Evolutionary conservation across 2,888 invertebrate genomes (phyloP).

Genomic region (Cremastinae sp.): DNA sequence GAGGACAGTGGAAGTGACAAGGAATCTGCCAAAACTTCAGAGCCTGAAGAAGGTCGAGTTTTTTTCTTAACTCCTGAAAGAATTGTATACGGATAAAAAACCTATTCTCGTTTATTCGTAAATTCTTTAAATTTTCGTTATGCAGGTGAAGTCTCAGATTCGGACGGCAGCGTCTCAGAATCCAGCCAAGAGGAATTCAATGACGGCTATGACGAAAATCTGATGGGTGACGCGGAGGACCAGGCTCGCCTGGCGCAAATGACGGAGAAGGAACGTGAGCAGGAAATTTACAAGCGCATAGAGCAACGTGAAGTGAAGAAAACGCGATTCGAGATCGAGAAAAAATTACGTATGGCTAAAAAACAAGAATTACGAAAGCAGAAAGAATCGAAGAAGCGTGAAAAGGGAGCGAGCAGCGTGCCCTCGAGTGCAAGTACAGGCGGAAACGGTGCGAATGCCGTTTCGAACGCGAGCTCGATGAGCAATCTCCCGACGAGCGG

Average conservation of each 20-base stretch:
- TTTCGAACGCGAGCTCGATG: conserved; percentile 7
- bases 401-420: conserved; percentile 73
- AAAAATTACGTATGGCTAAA: conserved; percentile 92
- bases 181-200: conserved; percentile 93
- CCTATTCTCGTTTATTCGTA: conserved; percentile 32
- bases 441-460: neutral
- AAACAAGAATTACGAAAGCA: conserved; percentile 87
- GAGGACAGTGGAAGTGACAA: conserved; percentile 79
- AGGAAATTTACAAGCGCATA: conserved; percentile 97
- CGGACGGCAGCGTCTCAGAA: conserved; percentile 84
- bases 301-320: conserved; percentile 96
- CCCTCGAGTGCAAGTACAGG: neutral
- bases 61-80: conserved; percentile 11
- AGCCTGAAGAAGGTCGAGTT: conserved; percentile 89
- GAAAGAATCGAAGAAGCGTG: conserved; percentile 80
- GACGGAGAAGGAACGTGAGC: conserved; percentile 98
- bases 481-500: neutral
- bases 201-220: conserved; percentile 97
- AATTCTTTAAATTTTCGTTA: neutral
- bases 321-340: conserved; percentile 97
- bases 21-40: conserved; percentile 84
- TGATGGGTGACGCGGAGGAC: conserved; percentile 98
- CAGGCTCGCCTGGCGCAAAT: conserved; percentile 93
- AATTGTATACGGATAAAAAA: neutral
- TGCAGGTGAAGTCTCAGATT: conserved; percentile 90